phyloP scores from a whole-genome alignment of 2,797 vertebrate species.

The Dendrocincla tyrannina region DNA sequence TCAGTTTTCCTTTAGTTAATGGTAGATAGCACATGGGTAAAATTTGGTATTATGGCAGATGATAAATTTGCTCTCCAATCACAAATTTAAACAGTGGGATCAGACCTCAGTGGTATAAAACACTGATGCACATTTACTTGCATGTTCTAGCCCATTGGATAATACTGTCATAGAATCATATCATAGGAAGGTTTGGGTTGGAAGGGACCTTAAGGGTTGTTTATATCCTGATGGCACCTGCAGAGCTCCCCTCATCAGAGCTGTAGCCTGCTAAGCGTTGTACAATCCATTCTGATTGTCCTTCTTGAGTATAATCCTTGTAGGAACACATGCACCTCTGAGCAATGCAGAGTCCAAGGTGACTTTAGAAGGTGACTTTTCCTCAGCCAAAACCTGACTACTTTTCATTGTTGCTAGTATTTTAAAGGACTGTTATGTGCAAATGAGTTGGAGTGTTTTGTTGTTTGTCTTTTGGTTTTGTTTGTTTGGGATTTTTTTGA shows the following conservation, averaged over 20 bases:
- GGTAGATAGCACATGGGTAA: neutral
- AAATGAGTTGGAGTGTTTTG: neutral
- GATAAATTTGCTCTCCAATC: neutral
- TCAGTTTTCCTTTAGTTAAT: slow-evolving; percentile 21
- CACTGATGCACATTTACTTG: neutral
- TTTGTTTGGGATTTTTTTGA: neutral
- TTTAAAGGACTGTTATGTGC: neutral
- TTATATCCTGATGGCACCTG: neutral
- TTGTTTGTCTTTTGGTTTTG: neutral
- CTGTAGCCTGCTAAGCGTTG: neutral
- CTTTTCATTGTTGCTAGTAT: neutral
- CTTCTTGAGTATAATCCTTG: neutral
- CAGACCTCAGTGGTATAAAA: neutral
- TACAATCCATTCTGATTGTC: neutral
- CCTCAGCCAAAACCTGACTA: neutral
- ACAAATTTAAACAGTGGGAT: neutral
- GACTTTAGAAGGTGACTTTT: neutral
- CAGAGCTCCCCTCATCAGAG: neutral
- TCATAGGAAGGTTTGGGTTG: neutral
- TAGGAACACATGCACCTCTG: neutral
- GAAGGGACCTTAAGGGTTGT: neutral
- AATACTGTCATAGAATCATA: neutral
- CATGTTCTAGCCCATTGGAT: neutral
- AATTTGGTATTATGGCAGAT: neutral
- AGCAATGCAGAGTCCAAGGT: neutral